phyloP scores from a whole-genome alignment of 2,797 vertebrate genomes.

The Liasis olivaceus region DNA sequence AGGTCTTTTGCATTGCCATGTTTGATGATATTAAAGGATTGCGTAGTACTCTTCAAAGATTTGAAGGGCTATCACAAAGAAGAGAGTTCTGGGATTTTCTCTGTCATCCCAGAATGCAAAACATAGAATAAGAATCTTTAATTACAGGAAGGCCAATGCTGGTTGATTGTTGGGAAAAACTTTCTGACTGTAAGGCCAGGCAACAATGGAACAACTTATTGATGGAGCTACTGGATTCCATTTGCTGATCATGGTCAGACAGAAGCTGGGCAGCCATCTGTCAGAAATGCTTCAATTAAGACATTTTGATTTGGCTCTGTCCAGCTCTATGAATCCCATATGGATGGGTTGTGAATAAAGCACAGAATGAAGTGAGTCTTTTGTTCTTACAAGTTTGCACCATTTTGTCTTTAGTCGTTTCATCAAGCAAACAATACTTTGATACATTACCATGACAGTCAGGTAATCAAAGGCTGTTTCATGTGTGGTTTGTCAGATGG shows the following conservation, averaged over 20 bases:
- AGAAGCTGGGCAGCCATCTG: not conserved
- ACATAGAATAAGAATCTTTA: not conserved
- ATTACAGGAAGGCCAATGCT: not conserved
- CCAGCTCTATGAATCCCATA: not conserved
- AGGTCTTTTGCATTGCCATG: no score
- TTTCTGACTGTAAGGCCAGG: not conserved
- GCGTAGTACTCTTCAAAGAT: not conserved
- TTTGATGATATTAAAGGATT: not conserved
- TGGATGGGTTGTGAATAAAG: not conserved
- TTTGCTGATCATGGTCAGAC: not conserved
- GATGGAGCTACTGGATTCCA: not conserved
- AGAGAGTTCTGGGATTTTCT: not conserved
- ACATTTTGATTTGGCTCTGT: not conserved
- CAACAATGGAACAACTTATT: not conserved
- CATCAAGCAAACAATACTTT: constrained; percentile 42
- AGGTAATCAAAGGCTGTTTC: constrained; percentile 33
- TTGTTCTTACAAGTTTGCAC: not conserved
- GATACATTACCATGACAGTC: constrained; percentile 42
- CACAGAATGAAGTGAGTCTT: constrained; percentile 1
- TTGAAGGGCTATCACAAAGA: not conserved
- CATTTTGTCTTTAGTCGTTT: constrained; percentile 4
- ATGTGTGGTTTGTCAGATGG: constrained; percentile 23
- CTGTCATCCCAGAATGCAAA: not conserved
- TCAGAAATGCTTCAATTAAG: not conserved
- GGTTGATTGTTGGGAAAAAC: not conserved